These are phyloP conservation scores for Mongoloraphidia duomilia DNA, from an alignment of 2,888 invertebrate genomes.

Conservation along the genomic window DNA sequence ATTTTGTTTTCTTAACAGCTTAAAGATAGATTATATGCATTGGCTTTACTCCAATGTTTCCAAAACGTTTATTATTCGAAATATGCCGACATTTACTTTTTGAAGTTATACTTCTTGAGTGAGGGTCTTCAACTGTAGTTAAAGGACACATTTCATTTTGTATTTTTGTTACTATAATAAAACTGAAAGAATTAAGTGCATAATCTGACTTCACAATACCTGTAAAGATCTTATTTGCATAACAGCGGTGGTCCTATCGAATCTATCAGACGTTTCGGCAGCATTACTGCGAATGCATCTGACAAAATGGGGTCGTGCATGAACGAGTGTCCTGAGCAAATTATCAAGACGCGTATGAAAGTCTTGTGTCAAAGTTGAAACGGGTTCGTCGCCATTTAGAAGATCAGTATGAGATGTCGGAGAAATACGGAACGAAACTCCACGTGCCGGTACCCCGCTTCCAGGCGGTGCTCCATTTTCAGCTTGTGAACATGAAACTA, in stretches of 20 bases:
- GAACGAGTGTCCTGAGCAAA: conserved; percentile 77
- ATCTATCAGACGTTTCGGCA: conserved; percentile 63
- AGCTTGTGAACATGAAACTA: conserved; percentile 40
- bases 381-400: conserved; percentile 70
- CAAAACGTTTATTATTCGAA: too few species aligned
- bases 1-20: too few species aligned
- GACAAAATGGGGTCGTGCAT: conserved; percentile 89
- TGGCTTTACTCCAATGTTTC: too few species aligned
- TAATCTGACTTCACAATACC: conserved; percentile 7
- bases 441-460: conserved; percentile 40
- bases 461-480: conserved; percentile 31
- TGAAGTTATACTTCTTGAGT: too few species aligned
- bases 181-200: too few species aligned
- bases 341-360: conserved; percentile 90
- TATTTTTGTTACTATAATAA: too few species aligned
- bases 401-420: conserved; percentile 76
- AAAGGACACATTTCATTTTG: too few species aligned
- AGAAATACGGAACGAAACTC: conserved; percentile 75
- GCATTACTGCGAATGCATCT: conserved; percentile 82
- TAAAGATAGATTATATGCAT: too few species aligned
- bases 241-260: conserved; percentile 73
- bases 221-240: conserved; percentile 79
- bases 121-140: too few species aligned
- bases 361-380: conserved; percentile 85
- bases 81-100: too few species aligned